These are phyloP conservation scores for Thymelicus acteon DNA, from an alignment of 2,888 invertebrate species.

Conservation along the genomic window DNA sequence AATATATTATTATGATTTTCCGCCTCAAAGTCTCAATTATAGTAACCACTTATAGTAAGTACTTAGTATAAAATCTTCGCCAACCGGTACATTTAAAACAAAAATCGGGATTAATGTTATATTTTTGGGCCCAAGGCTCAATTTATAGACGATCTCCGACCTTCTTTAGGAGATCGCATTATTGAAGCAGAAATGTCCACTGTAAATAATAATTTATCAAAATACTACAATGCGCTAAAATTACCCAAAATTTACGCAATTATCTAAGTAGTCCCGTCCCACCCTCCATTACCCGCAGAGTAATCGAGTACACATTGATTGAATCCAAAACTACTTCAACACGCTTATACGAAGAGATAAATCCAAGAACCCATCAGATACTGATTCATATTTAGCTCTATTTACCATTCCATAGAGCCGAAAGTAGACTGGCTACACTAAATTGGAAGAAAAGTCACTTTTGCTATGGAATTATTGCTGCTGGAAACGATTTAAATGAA, in stretches of 20 bases:
- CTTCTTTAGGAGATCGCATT: too few relatives aligned
- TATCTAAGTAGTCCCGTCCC: conserved; percentile 17
- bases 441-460: conserved; percentile 34
- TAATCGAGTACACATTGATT: conserved; percentile 38
- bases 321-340: conserved; percentile 37
- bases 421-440: conserved; percentile 13
- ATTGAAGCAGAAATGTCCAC: too few relatives aligned
- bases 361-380: conserved; percentile 38
- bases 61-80: too few relatives aligned
- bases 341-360: conserved; percentile 39
- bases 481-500: conserved; percentile 14
- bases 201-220: too few relatives aligned
- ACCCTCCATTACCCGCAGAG: conserved; percentile 30
- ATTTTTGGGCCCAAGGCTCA: too few relatives aligned
- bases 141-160: too few relatives aligned
- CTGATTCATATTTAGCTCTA: conserved; percentile 32
- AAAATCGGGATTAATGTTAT: too few relatives aligned
- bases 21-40: too few relatives aligned
- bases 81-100: too few relatives aligned
- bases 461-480: neutral
- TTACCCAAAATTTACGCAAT: conserved; percentile 21
- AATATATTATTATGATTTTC: too few relatives aligned
- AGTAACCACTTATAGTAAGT: too few relatives aligned
- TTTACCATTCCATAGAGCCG: conserved; percentile 8
- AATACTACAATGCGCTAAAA: neutral